phyloP scores from a whole-genome alignment of 2,888 invertebrate genomes.

The Troglohyphantes excavatus region DNA sequence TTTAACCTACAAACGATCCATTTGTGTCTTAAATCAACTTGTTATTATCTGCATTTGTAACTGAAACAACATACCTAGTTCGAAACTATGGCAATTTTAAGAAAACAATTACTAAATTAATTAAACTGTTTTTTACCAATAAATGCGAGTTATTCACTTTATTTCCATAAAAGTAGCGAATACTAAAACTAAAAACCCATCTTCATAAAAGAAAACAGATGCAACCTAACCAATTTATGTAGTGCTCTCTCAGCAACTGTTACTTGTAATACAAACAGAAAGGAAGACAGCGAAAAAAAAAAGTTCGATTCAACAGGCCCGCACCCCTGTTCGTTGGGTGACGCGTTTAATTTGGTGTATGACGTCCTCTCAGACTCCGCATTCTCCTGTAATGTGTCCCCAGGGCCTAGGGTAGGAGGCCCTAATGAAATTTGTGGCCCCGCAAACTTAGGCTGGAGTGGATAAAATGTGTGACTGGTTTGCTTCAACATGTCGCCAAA shows the following conservation, averaged over 20 bases:
- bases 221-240: conserved; percentile 25
- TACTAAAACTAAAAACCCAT: background rate
- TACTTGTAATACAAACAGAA: background rate
- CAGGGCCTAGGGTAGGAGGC: conserved; percentile 12
- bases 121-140: too few species aligned
- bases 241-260: conserved; percentile 31
- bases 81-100: too few species aligned
- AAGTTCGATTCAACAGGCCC: conserved; percentile 49
- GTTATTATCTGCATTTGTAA: too few species aligned
- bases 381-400: conserved; percentile 58
- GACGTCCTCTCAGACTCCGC: conserved; percentile 56
- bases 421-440: conserved; percentile 74
- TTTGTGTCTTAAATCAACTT: too few species aligned
- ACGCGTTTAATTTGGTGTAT: conserved; percentile 77
- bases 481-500: conserved; percentile 68
- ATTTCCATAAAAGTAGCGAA: too few species aligned
- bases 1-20: too few species aligned
- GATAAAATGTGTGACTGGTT: conserved; percentile 71
- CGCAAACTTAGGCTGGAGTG: conserved; percentile 48
- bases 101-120: too few species aligned
- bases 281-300: conserved; percentile 6
- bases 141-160: too few species aligned
- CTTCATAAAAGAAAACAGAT: conserved; percentile 9
- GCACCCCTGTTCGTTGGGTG: conserved; percentile 43
- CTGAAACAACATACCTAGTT: too few species aligned